phyloP scores from a whole-genome alignment of 2,797 vertebrate genomes.

The Poeciliopsis turneri region DNA sequence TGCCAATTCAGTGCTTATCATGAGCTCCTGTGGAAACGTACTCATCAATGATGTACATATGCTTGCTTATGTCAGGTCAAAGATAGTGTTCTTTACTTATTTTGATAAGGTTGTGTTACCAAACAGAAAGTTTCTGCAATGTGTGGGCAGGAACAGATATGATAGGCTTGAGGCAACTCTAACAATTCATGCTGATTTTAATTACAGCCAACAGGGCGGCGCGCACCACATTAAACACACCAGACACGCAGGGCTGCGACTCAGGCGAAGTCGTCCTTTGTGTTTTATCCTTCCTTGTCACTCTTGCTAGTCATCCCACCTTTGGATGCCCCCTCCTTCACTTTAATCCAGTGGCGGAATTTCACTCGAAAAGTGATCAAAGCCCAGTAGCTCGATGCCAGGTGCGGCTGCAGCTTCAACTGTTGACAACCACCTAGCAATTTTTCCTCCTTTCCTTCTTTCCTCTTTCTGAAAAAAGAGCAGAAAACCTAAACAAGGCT shows the following conservation, averaged over 20 bases:
- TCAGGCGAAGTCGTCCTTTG: slow-evolving; percentile 53
- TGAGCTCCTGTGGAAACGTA: not conserved
- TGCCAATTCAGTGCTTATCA: not conserved
- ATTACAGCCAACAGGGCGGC: slow-evolving; percentile 63
- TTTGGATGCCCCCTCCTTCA: slow-evolving; percentile 60
- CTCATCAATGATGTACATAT: not conserved
- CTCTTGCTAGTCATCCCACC: slow-evolving; percentile 55
- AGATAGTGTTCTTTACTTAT: not conserved
- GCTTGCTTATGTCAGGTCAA: not conserved
- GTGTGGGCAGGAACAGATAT: not conserved
- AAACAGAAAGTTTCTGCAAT: slow-evolving; percentile 14
- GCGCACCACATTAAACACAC: slow-evolving; percentile 48
- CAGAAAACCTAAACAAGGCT: slow-evolving; percentile 67
- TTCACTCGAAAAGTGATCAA: slow-evolving; percentile 83
- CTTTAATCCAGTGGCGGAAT: slow-evolving; percentile 81
- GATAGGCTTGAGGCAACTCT: slow-evolving; percentile 50
- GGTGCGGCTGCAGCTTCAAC: slow-evolving; percentile 76
- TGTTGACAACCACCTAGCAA: slow-evolving; percentile 74
- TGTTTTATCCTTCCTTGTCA: slow-evolving; percentile 49
- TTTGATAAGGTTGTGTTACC: not conserved
- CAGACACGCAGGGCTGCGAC: slow-evolving; percentile 47
- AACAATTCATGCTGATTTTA: slow-evolving; percentile 71
- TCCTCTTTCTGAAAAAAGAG: slow-evolving; percentile 37
- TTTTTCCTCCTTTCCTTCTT: slow-evolving; percentile 39
- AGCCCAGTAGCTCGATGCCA: slow-evolving; percentile 72